Evolutionary conservation across 2,888 invertebrate genomes (phyloP), one percentile per base, ranked within the genome.

Genomic region (Diogma glabrata): DNA sequence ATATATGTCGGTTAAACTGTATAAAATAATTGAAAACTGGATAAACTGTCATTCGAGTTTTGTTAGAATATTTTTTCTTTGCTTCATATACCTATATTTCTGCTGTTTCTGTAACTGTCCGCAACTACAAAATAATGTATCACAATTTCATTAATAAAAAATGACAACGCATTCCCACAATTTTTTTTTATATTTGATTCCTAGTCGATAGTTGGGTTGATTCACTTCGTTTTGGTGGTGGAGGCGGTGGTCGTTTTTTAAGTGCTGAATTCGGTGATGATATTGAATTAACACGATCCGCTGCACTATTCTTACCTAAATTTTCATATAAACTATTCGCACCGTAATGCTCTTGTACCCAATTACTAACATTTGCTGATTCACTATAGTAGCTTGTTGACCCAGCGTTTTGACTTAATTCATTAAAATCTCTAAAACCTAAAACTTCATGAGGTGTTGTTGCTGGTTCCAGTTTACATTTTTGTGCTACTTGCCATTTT

Each of bases 401-500:
- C 14, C 61, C 59, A 12, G 63, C 63, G 16, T 28, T 28, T 36
- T 49, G 50, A 23, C 65, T 59, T 9, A 65, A 57, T 22, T 82
- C 74, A 5, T 84, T 82, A 24, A 87, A 87, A 64, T 89, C 88
- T 7, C 92, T 75, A 63, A 93, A 92, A 1, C 92, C 92, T 7
- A 93, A 76, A 3, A 93, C 91, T 65, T 92, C 90, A 63, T 91
- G 90, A 0, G 92, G 91, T 33, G 88, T 88, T 2, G 89, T 88
- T n/a, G 84, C 81, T 12, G 84, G 82, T 65, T 92, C 91, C 20
- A 85, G 71, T 67, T 90, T 88, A 63, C 92, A 90, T 64, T 92
- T 92, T 63, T 93, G 91, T 3, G 92, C 91, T 1, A 92, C 90
- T 62, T 90, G 88, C 88, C 88, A 88, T 63, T 93, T 93, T 63